phyloP scores from a whole-genome alignment of 2,797 vertebrate genomes.

The Coilia nasus region DNA sequence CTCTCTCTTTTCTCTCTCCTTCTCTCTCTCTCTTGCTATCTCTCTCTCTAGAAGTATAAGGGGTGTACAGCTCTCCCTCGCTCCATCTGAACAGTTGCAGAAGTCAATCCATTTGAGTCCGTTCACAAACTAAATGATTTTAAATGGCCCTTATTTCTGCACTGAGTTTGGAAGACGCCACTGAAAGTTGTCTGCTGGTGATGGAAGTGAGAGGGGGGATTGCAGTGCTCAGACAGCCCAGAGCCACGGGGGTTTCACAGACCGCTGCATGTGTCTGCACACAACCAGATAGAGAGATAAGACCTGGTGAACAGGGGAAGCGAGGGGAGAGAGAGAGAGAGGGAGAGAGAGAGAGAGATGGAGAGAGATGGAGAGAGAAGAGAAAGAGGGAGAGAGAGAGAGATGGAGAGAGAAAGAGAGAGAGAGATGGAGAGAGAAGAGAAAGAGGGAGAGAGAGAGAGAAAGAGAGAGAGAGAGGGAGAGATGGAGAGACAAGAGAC shows the following conservation, averaged over 20 bases:
- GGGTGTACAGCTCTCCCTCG: too few relatives aligned
- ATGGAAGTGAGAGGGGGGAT: not conserved
- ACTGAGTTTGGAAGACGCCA: not conserved
- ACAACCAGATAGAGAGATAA: not conserved
- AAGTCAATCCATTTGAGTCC: not conserved
- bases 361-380: conserved; percentile 7
- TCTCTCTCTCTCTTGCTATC: not conserved
- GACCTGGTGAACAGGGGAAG: not conserved
- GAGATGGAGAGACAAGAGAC: not conserved
- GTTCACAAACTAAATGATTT: not conserved
- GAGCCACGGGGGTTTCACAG: not conserved
- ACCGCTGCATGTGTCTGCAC: not conserved
- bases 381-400: conserved; percentile 14
- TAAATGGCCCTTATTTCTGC: not conserved
- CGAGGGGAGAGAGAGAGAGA: not conserved
- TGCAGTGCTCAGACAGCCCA: not conserved
- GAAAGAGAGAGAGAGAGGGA: not conserved
- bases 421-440: conserved; percentile 45
- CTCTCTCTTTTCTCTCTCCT: not conserved
- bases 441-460: not conserved
- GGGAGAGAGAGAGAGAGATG: conserved; percentile 26
- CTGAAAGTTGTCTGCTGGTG: not conserved
- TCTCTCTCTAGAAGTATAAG: not conserved
- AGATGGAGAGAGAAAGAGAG: not conserved
- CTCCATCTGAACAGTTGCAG: not conserved